These are phyloP conservation scores for Helarctos malayanus DNA, from an alignment of 2,797 vertebrate species.

Conservation along the genomic window DNA sequence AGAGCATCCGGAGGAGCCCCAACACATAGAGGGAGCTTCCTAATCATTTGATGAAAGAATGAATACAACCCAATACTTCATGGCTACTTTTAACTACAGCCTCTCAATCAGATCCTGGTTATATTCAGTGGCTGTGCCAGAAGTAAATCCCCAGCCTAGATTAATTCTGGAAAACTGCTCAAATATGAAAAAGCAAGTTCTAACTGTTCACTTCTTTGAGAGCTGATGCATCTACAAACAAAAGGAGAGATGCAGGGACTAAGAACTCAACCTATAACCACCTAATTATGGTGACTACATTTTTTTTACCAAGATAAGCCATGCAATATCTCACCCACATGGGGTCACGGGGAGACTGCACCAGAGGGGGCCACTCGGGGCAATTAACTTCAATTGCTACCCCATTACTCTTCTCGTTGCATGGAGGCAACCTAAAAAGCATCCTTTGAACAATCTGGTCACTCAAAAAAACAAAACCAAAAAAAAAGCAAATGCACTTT, in stretches of 20 bases:
- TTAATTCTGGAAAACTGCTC: not conserved
- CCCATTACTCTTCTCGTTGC: not conserved
- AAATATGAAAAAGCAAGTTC: not conserved
- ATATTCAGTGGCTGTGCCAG: not conserved
- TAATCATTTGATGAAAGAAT: not conserved
- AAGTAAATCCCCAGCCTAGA: not conserved
- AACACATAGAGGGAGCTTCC: rapidly evolving
- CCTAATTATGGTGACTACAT: not conserved
- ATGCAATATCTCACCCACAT: not conserved
- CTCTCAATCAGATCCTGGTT: not conserved
- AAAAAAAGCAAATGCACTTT: slow-evolving; percentile 15
- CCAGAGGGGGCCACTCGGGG: not conserved
- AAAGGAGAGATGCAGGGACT: not conserved
- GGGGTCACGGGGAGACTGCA: not conserved
- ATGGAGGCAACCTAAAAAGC: not conserved
- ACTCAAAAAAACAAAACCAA: not conserved
- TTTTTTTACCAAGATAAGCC: not conserved
- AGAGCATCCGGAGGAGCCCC: not conserved
- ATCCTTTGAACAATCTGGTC: not conserved
- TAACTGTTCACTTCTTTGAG: not conserved
- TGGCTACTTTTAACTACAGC: not conserved
- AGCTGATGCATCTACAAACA: not conserved
- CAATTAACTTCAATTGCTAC: not conserved
- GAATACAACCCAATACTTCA: not conserved
- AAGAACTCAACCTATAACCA: not conserved